Conservation (phyloP, 53 echinoderm and acorn worm species). For the Paelopatides confundens region DNA sequence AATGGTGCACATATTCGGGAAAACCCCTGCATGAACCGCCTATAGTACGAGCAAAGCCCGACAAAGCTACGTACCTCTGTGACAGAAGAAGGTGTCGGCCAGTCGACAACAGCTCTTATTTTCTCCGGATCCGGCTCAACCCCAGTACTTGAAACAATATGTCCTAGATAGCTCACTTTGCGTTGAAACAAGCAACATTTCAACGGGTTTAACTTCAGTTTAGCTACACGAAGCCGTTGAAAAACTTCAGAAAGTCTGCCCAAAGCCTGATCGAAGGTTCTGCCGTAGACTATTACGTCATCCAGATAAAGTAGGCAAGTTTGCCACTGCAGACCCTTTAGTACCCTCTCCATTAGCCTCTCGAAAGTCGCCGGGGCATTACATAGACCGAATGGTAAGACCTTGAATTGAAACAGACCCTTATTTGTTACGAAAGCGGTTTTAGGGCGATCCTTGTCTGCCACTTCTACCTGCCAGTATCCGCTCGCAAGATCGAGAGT, state of each 20-base stretch:
- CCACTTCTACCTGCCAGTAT: neutral
- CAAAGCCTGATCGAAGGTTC: constrained; percentile 11
- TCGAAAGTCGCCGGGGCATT: constrained; percentile 42
- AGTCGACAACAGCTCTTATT: too few relatives aligned
- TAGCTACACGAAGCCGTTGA: constrained; percentile 41
- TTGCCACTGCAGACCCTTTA: constrained; percentile 48
- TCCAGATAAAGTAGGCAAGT: constrained; percentile 58
- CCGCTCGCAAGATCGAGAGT: too few relatives aligned
- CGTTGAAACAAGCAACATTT: constrained; percentile 46
- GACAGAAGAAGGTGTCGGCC: too few relatives aligned
- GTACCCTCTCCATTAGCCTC: constrained; percentile 49
- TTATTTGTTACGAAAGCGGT: constrained; percentile 50
- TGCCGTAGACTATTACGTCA: constrained; percentile 27
- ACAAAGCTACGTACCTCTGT: too few relatives aligned
- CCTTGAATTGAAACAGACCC: constrained; percentile 62
- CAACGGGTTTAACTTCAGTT: constrained; percentile 63
- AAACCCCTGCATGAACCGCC: too few relatives aligned
- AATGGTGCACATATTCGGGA: too few relatives aligned
- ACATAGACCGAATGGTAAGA: constrained; percentile 52
- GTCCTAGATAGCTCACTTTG: too few relatives aligned
- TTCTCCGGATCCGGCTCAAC: too few relatives aligned
- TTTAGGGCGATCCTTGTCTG: constrained; percentile 30
- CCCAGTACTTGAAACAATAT: too few relatives aligned
- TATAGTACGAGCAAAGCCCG: too few relatives aligned
- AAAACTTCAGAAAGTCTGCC: constrained; percentile 54